Conservation (phyloP, 2,888 invertebrate species). For the Acutogordius australiensis region DNA sequence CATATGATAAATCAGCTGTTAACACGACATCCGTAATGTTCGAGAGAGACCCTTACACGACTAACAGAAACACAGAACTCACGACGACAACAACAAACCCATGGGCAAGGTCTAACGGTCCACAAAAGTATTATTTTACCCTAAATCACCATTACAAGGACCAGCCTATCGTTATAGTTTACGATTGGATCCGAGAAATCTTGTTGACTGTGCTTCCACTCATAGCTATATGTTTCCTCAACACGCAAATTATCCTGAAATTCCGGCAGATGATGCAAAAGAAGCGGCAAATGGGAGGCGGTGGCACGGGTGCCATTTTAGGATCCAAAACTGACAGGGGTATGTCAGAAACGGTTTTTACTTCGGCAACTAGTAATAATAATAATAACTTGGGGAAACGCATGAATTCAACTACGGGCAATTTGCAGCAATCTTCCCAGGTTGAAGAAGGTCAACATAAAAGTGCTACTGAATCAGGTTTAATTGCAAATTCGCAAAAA, state of each 20-base stretch:
- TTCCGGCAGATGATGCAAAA: background rate
- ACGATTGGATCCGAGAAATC: constrained; percentile 3
- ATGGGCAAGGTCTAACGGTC: background rate
- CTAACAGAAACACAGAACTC: background rate
- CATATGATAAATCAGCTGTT: background rate
- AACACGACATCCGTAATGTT: background rate
- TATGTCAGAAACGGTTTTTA: no score
- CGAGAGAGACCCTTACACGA: background rate
- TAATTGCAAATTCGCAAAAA: no score
- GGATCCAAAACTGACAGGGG: no score
- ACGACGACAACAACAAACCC: background rate
- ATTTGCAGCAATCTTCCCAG: no score
- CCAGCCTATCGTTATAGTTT: background rate
- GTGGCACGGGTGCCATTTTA: no score
- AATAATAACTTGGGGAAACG: no score
- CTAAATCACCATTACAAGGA: background rate
- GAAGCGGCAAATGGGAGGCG: background rate
- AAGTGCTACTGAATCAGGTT: no score
- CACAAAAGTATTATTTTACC: background rate
- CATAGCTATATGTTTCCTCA: background rate
- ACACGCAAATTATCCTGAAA: background rate
- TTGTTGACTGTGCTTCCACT: background rate
- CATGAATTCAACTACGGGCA: no score
- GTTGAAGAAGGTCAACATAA: no score
- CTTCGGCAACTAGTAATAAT: no score